phyloP scores from a whole-genome alignment of 2,797 vertebrate species.

The Urosaurus nigricauda region DNA sequence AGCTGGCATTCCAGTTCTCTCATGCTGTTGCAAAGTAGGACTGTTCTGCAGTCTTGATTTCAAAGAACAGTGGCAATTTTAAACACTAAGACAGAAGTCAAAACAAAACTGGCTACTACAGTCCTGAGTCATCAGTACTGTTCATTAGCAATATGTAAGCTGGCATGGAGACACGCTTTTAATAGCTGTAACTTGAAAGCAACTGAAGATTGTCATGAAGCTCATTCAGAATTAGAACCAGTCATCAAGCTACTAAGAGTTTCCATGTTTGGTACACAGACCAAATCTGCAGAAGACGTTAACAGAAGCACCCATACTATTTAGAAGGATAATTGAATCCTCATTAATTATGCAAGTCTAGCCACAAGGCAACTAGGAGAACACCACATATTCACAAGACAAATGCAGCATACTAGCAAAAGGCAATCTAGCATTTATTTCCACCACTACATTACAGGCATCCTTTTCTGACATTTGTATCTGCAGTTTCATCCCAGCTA shows the following conservation, averaged over 20 bases:
- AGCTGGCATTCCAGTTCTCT: neutral
- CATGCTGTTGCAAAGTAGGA: too few species aligned
- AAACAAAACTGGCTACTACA: neutral
- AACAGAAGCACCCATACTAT: conserved; percentile 25
- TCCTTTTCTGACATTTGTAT: neutral
- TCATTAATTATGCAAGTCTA: conserved; percentile 24
- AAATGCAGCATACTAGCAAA: neutral
- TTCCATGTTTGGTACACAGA: neutral
- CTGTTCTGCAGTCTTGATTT: neutral
- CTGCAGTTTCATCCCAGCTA: neutral
- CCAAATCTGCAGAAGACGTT: neutral
- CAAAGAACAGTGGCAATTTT: neutral
- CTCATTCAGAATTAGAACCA: conserved; percentile 15
- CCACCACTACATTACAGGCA: neutral
- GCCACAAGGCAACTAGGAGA: neutral
- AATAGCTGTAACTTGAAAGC: neutral
- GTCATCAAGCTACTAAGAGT: neutral
- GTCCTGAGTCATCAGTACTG: conserved; percentile 8
- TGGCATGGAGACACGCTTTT: neutral
- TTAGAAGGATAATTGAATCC: conserved; percentile 7
- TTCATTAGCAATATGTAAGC: conserved; percentile 3
- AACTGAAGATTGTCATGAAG: conserved; percentile 3
- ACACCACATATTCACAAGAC: neutral
- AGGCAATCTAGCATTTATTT: neutral
- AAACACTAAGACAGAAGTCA: neutral